phyloP scores from a whole-genome alignment of 2,888 invertebrate genomes.

The Drosophila kokeensis region DNA sequence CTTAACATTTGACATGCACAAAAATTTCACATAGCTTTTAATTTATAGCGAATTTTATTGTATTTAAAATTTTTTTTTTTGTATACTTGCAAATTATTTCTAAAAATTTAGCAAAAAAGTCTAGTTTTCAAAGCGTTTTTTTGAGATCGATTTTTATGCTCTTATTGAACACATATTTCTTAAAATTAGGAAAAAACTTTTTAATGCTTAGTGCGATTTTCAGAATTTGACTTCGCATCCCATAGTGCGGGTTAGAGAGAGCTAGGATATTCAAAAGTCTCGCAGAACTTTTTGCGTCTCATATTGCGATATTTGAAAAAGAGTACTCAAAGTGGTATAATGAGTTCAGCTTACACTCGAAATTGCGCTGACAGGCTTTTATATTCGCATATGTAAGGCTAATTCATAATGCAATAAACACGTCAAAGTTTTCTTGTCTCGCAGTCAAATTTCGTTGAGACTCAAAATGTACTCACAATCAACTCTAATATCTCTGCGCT shows the following conservation, averaged over 20 bases:
- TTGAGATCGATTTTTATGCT: no score
- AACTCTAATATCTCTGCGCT: slow-evolving; percentile 35
- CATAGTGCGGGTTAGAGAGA: rapidly evolving
- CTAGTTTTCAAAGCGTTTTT: background rate
- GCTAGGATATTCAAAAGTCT: background rate
- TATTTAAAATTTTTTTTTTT: no score
- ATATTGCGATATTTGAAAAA: background rate
- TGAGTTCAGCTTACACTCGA: background rate
- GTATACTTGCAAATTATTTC: no score
- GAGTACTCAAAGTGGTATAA: background rate
- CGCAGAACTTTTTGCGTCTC: background rate
- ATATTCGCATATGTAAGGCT: background rate
- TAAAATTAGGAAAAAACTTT: background rate
- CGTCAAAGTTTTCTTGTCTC: slow-evolving; percentile 6
- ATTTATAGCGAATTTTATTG: background rate
- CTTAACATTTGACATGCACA: background rate
- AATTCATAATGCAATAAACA: slow-evolving; percentile 4
- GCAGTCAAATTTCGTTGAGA: slow-evolving; percentile 2
- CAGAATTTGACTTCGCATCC: no score
- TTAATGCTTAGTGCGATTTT: background rate
- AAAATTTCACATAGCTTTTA: background rate
- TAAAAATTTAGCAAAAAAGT: background rate
- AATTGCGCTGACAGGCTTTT: background rate
- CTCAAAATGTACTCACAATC: slow-evolving; percentile 11
- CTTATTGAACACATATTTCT: no score